phyloP scores from a whole-genome alignment of 2,888 invertebrate genomes.

The Taenaris catops region DNA sequence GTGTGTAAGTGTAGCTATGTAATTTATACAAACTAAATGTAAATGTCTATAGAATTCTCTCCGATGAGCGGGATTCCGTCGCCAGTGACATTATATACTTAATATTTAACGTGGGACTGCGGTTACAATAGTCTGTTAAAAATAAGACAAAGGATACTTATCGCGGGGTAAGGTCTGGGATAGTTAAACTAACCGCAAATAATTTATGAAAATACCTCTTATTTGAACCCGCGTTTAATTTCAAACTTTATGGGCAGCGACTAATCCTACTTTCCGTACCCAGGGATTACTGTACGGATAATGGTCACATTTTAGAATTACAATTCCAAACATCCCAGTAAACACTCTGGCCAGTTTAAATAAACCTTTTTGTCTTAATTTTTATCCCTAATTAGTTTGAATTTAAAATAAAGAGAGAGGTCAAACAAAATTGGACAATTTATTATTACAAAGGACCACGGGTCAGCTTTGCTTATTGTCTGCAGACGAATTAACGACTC shows the following conservation, averaged over 20 bases:
- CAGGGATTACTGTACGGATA: slow-evolving; percentile 46
- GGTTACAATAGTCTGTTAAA: too few relatives aligned
- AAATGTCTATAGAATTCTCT: too few relatives aligned
- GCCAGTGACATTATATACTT: too few relatives aligned
- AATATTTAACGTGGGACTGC: too few relatives aligned
- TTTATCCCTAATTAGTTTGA: not conserved
- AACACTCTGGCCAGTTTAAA: slow-evolving; percentile 6
- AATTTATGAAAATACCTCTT: slow-evolving; percentile 5
- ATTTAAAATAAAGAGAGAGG: slow-evolving; percentile 5
- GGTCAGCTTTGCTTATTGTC: slow-evolving; percentile 11
- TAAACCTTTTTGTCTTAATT: not conserved
- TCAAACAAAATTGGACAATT: slow-evolving; percentile 3
- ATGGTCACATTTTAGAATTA: slow-evolving; percentile 49
- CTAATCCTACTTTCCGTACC: slow-evolving; percentile 48
- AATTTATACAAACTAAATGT: too few relatives aligned
- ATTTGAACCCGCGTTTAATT: slow-evolving; percentile 38
- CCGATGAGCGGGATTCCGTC: too few relatives aligned
- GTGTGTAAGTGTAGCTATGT: too few relatives aligned
- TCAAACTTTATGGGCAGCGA: slow-evolving; percentile 52
- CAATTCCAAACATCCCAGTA: slow-evolving; percentile 28
- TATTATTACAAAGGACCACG: slow-evolving; percentile 1
- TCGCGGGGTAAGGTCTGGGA: too few relatives aligned
- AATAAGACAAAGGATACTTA: too few relatives aligned
- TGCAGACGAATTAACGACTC: slow-evolving; percentile 8
- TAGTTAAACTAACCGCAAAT: not conserved